Conservation (phyloP, 2,113 vertebrate genomes). For the Epinephelus fuscoguttatus region DNA sequence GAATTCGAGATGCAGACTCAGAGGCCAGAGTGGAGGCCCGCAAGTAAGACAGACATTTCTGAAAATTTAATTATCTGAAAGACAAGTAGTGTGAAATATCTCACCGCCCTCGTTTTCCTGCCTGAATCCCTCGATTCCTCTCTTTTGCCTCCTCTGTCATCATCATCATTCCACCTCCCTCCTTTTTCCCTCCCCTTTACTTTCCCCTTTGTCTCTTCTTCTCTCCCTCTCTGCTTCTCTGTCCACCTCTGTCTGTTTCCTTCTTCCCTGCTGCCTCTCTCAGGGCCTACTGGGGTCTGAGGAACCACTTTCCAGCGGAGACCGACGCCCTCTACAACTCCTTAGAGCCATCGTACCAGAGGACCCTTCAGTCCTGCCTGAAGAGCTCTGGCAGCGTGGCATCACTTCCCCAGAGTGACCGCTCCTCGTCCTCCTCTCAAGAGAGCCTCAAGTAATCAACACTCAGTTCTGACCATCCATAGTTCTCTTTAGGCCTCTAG, state of each 20-base stretch:
- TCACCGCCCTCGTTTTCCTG: conserved; percentile 8
- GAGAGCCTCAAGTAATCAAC: conserved; percentile 96
- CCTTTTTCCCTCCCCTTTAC: neutral
- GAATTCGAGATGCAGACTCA: conserved; percentile 95
- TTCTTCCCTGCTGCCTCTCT: conserved; percentile 41
- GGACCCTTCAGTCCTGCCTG: conserved; percentile 92
- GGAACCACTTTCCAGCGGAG: conserved; percentile 94
- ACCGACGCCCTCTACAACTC: conserved; percentile 93
- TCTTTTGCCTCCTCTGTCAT: conserved; percentile 37
- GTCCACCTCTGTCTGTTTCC: conserved; percentile 2
- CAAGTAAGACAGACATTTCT: conserved; percentile 87
- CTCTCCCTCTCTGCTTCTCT: neutral
- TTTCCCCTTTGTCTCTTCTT: neutral
- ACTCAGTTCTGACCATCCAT: neutral
- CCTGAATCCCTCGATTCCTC: conserved; percentile 12
- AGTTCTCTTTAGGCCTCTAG: neutral
- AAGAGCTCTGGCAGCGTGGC: conserved; percentile 94
- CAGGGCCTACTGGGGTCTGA: conserved; percentile 95
- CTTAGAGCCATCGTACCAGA: conserved; percentile 94
- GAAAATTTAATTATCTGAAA: conserved; percentile 24
- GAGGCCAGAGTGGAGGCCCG: conserved; percentile 97
- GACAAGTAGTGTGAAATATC: neutral
- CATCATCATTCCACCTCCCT: neutral
- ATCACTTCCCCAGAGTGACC: conserved; percentile 97
- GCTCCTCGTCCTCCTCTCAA: conserved; percentile 98